Evolutionary conservation across 2,888 invertebrate genomes (phyloP).

Genomic region (Idaea dimidiata): DNA sequence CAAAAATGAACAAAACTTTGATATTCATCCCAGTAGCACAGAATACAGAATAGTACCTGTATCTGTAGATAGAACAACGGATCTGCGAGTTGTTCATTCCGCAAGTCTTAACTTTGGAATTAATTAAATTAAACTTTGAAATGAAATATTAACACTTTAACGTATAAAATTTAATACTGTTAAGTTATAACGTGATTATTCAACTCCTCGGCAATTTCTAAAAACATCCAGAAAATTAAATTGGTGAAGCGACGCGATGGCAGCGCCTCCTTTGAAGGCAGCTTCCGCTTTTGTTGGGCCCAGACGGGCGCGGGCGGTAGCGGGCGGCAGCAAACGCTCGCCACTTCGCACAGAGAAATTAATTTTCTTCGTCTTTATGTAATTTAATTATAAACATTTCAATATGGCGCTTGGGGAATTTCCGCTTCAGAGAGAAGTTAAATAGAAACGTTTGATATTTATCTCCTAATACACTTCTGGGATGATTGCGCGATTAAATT

Average conservation of each 20-base stretch:
- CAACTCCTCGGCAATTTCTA: constrained; percentile 76
- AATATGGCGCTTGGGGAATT: constrained; percentile 79
- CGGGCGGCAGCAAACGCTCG: constrained; percentile 49
- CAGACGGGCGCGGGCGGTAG: constrained; percentile 29
- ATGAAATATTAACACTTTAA: constrained; percentile 82
- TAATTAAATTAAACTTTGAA: constrained; percentile 81
- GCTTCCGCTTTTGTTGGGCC: constrained; percentile 65
- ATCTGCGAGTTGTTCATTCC: constrained; percentile 33
- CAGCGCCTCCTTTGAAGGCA: constrained; percentile 65
- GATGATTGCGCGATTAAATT: constrained; percentile 71
- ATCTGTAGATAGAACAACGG: background rate
- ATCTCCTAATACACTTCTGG: constrained; percentile 78
- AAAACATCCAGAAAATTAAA: constrained; percentile 80
- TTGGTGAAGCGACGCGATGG: constrained; percentile 63
- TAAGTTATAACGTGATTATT: constrained; percentile 81
- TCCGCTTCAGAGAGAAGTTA: constrained; percentile 75
- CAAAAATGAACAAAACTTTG: no score
- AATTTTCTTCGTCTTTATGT: constrained; percentile 82
- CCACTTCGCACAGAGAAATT: constrained; percentile 79
- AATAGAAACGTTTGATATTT: constrained; percentile 81
- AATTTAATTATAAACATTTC: constrained; percentile 82
- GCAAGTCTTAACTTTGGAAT: constrained; percentile 69
- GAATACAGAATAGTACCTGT: background rate
- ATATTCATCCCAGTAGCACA: no score
- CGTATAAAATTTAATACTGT: constrained; percentile 80